Conservation (phyloP, 2,888 invertebrate genomes). For the Mythimna albipuncta region DNA sequence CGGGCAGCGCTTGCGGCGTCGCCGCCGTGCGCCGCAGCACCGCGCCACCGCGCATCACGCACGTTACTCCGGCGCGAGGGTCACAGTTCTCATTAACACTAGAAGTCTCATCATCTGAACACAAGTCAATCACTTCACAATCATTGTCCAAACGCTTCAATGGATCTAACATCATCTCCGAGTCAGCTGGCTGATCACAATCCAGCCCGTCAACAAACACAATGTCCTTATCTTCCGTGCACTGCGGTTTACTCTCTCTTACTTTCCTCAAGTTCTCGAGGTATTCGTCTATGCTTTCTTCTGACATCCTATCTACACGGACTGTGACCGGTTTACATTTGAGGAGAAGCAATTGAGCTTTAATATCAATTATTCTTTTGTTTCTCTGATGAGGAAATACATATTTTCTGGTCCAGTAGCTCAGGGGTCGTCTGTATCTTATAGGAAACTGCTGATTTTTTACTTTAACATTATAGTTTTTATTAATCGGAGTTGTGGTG, state of each 20-base stretch:
- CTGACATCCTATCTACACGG: conserved; percentile 82
- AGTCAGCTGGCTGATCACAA: conserved; percentile 74
- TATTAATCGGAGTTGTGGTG: conserved; percentile 74
- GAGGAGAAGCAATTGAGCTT: conserved; percentile 87
- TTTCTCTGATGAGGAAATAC: conserved; percentile 84
- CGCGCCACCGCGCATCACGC: conserved; percentile 84
- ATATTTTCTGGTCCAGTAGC: conserved; percentile 86
- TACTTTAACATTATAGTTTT: conserved; percentile 81
- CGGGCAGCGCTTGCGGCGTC: conserved; percentile 82
- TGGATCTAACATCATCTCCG: conserved; percentile 77
- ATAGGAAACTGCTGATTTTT: conserved; percentile 84
- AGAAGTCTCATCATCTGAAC: conserved; percentile 92
- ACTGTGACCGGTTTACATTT: conserved; percentile 89
- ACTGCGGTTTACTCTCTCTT: conserved; percentile 70
- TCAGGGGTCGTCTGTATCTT: conserved; percentile 84
- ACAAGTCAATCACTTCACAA: conserved; percentile 92
- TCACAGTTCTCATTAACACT: conserved; percentile 86
- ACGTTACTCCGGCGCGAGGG: conserved; percentile 82
- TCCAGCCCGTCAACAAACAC: conserved; percentile 85
- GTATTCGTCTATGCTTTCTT: conserved; percentile 83
- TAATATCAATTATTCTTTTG: conserved; percentile 83
- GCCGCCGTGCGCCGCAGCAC: conserved; percentile 83
- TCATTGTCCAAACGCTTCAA: conserved; percentile 79
- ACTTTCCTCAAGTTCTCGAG: conserved; percentile 79
- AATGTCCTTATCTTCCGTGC: conserved; percentile 81